A percentile compares a stretch with the other conserved stretches of the same genome.
These are phyloP conservation scores for Pinctada fucata DNA, from an alignment of 2,888 invertebrate species.

Conservation along the genomic window DNA sequence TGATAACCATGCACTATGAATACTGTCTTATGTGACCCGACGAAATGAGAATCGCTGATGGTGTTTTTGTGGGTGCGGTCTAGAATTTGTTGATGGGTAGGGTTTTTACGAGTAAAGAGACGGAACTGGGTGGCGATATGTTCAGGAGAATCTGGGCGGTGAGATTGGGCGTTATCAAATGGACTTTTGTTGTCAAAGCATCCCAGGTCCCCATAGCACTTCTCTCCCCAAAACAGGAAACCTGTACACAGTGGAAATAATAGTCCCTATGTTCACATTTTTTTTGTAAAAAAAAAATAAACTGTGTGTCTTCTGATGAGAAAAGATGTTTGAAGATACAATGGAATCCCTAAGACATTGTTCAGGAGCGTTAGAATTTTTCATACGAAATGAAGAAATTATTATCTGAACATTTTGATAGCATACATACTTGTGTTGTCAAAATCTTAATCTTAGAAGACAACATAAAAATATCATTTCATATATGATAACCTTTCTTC, in stretches of 20 bases:
- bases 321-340: too few relatives aligned
- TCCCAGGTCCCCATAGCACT: slow-evolving; percentile 51
- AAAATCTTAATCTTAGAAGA: too few relatives aligned
- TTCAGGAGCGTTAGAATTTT: too few relatives aligned
- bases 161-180: slow-evolving; percentile 48
- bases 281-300: not conserved
- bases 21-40: slow-evolving; percentile 87
- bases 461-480: too few relatives aligned
- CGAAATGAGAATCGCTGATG: slow-evolving; percentile 86
- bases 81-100: slow-evolving; percentile 21
- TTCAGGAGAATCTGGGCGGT: slow-evolving; percentile 49
- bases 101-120: slow-evolving; percentile 45
- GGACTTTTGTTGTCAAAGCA: slow-evolving; percentile 52
- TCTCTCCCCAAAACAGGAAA: slow-evolving; percentile 30
- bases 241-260: slow-evolving; percentile 9
- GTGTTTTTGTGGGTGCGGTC: slow-evolving; percentile 82
- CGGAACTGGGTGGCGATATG: slow-evolving; percentile 47
- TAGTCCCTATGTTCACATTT: not conserved
- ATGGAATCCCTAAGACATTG: too few relatives aligned
- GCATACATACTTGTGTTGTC: too few relatives aligned
- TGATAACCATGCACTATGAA: slow-evolving; percentile 96
- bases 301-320: too few relatives aligned
- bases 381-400: too few relatives aligned
- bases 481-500: too few relatives aligned
- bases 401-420: too few relatives aligned